phyloP scores from a whole-genome alignment of 2,797 vertebrate species.

The Sitta carolinensis region DNA sequence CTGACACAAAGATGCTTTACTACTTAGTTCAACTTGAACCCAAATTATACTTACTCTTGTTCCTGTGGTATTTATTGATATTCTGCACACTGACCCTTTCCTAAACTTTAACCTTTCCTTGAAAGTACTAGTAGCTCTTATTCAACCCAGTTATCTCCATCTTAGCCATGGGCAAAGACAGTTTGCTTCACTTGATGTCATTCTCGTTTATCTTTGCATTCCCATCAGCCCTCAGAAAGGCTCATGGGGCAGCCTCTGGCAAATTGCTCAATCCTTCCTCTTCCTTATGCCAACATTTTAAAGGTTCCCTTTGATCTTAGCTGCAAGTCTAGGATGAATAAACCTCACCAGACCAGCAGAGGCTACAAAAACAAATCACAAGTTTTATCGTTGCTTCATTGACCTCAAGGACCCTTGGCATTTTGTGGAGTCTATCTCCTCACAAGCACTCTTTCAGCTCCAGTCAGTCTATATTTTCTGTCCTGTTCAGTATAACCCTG shows the following conservation, averaged over 20 bases:
- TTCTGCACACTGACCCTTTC: neutral
- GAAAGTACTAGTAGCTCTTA: neutral
- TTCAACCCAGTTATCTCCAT: neutral
- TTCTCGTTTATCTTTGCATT: neutral
- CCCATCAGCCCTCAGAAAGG: neutral
- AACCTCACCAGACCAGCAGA: neutral
- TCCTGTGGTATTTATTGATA: neutral
- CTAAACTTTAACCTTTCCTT: constrained; percentile 1
- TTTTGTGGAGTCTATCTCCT: neutral
- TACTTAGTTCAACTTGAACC: neutral
- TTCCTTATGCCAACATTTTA: neutral
- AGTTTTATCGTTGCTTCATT: neutral
- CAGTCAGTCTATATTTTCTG: neutral
- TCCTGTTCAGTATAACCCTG: neutral
- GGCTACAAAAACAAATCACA: neutral
- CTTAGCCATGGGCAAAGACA: neutral
- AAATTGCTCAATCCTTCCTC: neutral
- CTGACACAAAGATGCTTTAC: neutral
- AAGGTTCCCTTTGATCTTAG: neutral
- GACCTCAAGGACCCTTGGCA: neutral
- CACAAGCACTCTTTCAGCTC: neutral
- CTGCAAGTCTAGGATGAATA: neutral
- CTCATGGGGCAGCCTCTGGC: neutral
- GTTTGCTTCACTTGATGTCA: neutral
- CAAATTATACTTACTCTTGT: neutral